Percentiles rank a stretch among this genome's conserved stretches.
These are phyloP conservation scores for Hylomyscus alleni DNA, from an alignment of 2,797 vertebrate species.

Conservation along the genomic window DNA sequence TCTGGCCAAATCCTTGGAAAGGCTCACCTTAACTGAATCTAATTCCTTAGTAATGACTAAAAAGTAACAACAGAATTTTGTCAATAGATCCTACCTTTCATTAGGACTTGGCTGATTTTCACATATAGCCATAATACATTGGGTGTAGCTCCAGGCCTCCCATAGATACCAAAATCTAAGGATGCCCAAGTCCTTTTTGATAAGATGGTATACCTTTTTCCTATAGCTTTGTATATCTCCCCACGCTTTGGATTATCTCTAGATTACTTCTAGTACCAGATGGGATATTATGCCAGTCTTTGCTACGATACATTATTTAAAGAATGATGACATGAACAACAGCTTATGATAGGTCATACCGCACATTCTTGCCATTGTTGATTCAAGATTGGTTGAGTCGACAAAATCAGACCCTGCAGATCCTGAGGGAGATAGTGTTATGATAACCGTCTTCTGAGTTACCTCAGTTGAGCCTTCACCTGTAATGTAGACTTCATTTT, in stretches of 20 bases:
- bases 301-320: neutral
- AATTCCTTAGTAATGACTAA: slow-evolving; percentile 29
- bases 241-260: neutral
- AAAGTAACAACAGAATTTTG: slow-evolving; percentile 21
- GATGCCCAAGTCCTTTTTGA: neutral
- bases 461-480: neutral
- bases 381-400: neutral
- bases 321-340: neutral
- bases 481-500: neutral
- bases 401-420: neutral
- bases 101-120: slow-evolving; percentile 20
- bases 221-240: neutral
- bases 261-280: neutral
- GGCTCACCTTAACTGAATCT: neutral
- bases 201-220: neutral
- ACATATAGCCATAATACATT: neutral
- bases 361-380: neutral
- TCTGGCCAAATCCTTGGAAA: neutral
- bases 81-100: neutral
- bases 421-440: neutral
- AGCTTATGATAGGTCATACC: neutral
- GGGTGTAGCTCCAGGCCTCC: neutral
- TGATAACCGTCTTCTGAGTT: neutral
- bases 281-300: neutral
- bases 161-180: neutral